phyloP scores from a whole-genome alignment of 2,113 vertebrate species.

The Zosterops japonicus region DNA sequence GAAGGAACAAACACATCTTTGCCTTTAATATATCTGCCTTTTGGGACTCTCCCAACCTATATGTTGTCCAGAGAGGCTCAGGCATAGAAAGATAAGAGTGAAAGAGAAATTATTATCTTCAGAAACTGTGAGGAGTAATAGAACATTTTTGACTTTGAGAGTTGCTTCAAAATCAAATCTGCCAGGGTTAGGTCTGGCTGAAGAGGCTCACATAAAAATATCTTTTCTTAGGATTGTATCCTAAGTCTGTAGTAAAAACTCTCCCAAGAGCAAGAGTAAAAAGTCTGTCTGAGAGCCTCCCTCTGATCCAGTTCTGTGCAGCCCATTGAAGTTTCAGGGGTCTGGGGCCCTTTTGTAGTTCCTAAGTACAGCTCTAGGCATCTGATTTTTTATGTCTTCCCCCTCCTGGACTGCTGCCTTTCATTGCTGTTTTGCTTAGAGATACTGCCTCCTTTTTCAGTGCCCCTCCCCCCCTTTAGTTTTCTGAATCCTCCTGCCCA shows the following conservation, averaged over 20 bases:
- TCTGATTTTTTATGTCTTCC: background rate
- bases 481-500: background rate
- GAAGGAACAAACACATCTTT: constrained; percentile 2
- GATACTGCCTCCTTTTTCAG: background rate
- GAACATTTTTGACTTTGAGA: background rate
- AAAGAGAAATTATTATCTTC: background rate
- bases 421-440: background rate
- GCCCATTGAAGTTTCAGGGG: background rate
- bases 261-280: background rate
- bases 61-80: background rate
- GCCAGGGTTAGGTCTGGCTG: background rate
- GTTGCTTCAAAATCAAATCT: background rate
- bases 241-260: background rate
- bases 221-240: background rate
- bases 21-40: background rate
- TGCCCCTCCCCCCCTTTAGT: background rate
- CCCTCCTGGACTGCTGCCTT: background rate
- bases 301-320: background rate
- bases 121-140: background rate
- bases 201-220: background rate
- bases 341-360: background rate
- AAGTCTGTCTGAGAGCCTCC: background rate
- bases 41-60: background rate
- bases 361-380: background rate
- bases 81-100: background rate